A percentile compares a stretch with the other conserved stretches of the same genome.
Evolutionary conservation across 1,140 invertebrate genomes (phyloP).

Genomic region (Conus betulinus): DNA sequence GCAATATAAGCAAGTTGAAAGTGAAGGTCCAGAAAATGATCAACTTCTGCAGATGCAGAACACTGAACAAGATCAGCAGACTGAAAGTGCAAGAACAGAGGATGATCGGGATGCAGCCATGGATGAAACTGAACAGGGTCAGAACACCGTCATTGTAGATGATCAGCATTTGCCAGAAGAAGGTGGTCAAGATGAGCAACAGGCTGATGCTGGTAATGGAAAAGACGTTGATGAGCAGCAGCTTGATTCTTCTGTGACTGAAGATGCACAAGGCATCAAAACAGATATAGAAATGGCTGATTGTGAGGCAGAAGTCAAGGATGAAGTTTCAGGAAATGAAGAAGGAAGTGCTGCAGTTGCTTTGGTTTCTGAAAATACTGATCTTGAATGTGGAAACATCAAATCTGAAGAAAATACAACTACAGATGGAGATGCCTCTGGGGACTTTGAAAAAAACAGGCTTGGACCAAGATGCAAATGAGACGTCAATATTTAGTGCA

Average conservation of each 20-base stretch:
- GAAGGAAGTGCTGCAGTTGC: not conserved
- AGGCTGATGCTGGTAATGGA: slow-evolving; percentile 29
- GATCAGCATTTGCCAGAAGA: not conserved
- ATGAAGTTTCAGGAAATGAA: not conserved
- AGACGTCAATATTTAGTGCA: not conserved
- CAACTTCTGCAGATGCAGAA: slow-evolving; percentile 1
- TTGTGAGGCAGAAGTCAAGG: slow-evolving; percentile 17
- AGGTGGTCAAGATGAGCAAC: not conserved
- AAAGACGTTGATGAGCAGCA: slow-evolving; percentile 45
- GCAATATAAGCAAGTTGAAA: not conserved
- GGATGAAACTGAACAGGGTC: slow-evolving; percentile 41
- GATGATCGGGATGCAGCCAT: not conserved
- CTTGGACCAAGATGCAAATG: not conserved
- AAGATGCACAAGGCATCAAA: not conserved
- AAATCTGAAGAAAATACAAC: slow-evolving; percentile 20
- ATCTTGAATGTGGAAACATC: slow-evolving; percentile 24
- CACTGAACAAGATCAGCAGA: not conserved
- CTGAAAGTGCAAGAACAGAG: slow-evolving; percentile 2
- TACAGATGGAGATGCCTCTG: slow-evolving; percentile 9
- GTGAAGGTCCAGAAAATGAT: not conserved
- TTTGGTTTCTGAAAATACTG: slow-evolving; percentile 23
- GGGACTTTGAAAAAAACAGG: not conserved
- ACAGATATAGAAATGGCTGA: not conserved
- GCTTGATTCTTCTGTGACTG: not conserved
- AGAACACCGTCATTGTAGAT: slow-evolving; percentile 9